Evolutionary conservation across 2,113 vertebrate species (phyloP), one percentile per base, ranked within the genome.

Genomic region (Toxotes jaculatrix): DNA sequence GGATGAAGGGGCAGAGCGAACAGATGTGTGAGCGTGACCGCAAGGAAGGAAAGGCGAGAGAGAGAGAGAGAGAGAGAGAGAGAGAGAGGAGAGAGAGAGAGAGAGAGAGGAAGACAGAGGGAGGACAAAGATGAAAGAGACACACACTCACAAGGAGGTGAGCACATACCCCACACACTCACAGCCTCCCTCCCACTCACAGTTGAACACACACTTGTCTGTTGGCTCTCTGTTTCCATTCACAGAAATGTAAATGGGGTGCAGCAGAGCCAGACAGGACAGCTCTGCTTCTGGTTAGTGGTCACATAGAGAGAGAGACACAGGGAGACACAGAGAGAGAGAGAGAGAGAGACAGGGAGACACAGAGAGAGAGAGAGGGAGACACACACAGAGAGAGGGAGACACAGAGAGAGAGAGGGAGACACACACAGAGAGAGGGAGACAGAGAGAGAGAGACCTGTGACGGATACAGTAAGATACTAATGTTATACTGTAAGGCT

Each of bases 171-270:
- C 11, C 21, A 64, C 81, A 49, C 75, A 71, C 57, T 13, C 66
- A 12, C 73, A 21, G 49, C 53, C 53, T 10, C 31, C 19, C 8
- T 36, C 75, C 17, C 74, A 36, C 66, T 4, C 45, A 7, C 55
- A 65, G 31, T 2, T 7, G 32, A 36, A 12, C 55, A n/a, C 21
- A 27, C 27, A 27, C 27, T 27, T 47, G 86, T 77, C 57, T 83
- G 79, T 59, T 56, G 67, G 72, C 76, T 51, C 74, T 60, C 74
- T 59, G 77, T 74, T 84, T 82, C 86, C 86, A 88, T 89, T 91
- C 87, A 91, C 78, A 88, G 86, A 91, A 89, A 86, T 87, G 85
- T 84, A 87, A 85, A 91, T 88, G 81, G 47, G 64, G 56, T 70
- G 77, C 32, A 83, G 84, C 76, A 55, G 83, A 84, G 78, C 83